Base-by-base conservation (phyloP, 2,888 invertebrate genomes). In the Macropis europaea region DNA sequence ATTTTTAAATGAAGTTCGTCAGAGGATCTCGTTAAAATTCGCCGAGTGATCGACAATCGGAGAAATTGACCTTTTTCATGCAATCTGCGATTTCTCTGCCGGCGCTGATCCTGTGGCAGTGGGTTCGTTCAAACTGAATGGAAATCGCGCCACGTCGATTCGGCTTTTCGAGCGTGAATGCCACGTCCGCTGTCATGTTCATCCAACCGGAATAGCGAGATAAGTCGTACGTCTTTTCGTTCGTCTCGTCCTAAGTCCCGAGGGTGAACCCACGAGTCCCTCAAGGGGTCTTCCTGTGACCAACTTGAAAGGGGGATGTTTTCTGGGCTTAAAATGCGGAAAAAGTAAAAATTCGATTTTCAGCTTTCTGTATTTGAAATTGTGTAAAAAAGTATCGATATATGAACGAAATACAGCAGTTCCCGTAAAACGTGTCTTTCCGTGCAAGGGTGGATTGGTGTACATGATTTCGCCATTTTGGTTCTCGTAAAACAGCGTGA, bases 151-250 rank as follows among this genome's bases (percentile, higher is more conserved):
- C 43, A 43, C 50, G 43, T 57, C 28, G 62, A 36, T 30, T 52
- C 38, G 42, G 32, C 17, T 28, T 32, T 34, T 60, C 40, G 34
- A 47, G 42, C 57, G 45, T 52, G 36, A 56, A 60, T 32, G 30
- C 38, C 26, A 4, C 15, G 43, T 17, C 50, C 28, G 45, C 15
- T 57, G 43, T 19, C 11, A 38, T 17, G 59, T 53, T 17, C 61
- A 54, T 13, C 47, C 63, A 32, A 24, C 28, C 36, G 56, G 50
- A 73, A 69, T 30, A 28, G 30, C 24, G 47, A 78, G 72, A 78
- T 75, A 78, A 78, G 68, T 76, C 71, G 76, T 67, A 38, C 71
- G 56, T 73, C 62, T 76, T 72, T 64, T 64, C 64, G 32, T 34
- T 40, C 43, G 34, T 50, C 59, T 56, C 40, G n/a, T 13, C 34